phyloP scores from a whole-genome alignment of 2,888 invertebrate genomes.

The Agrypnus murinus region DNA sequence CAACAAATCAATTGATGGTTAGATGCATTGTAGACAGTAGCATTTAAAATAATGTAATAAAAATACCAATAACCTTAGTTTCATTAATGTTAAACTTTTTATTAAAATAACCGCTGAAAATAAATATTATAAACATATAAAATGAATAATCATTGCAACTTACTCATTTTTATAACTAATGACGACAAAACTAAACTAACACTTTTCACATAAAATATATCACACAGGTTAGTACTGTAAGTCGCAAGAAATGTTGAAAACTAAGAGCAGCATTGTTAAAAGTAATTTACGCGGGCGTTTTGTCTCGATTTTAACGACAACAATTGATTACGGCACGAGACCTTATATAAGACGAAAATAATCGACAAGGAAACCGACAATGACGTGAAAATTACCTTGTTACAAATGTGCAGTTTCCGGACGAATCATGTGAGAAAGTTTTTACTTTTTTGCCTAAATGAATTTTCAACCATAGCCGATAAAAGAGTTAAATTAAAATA shows the following conservation, averaged over 20 bases:
- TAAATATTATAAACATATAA: too few species aligned
- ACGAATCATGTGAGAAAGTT: slow-evolving; percentile 12
- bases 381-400: slow-evolving; percentile 31
- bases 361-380: slow-evolving; percentile 32
- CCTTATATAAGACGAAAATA: slow-evolving; percentile 41
- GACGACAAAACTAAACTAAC: too few species aligned
- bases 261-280: slow-evolving; percentile 18
- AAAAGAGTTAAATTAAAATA: too few species aligned
- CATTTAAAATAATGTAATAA: too few species aligned
- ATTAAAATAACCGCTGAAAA: too few species aligned
- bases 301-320: slow-evolving; percentile 36
- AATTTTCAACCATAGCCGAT: too few species aligned
- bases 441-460: not conserved
- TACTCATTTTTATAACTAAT: slow-evolving; percentile 3
- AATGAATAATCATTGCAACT: too few species aligned
- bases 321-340: slow-evolving; percentile 45
- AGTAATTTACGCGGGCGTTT: slow-evolving; percentile 28
- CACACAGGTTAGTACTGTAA: slow-evolving; percentile 3
- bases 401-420: slow-evolving; percentile 39
- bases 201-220: not conserved
- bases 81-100: too few species aligned
- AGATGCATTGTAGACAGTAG: too few species aligned
- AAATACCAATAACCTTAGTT: too few species aligned
- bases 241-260: slow-evolving; percentile 11
- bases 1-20: too few species aligned